Percentiles rank a stretch among this genome's conserved stretches.
Conservation (phyloP, 2,113 vertebrate species). For the Pelvicachromis taeniatus region DNA sequence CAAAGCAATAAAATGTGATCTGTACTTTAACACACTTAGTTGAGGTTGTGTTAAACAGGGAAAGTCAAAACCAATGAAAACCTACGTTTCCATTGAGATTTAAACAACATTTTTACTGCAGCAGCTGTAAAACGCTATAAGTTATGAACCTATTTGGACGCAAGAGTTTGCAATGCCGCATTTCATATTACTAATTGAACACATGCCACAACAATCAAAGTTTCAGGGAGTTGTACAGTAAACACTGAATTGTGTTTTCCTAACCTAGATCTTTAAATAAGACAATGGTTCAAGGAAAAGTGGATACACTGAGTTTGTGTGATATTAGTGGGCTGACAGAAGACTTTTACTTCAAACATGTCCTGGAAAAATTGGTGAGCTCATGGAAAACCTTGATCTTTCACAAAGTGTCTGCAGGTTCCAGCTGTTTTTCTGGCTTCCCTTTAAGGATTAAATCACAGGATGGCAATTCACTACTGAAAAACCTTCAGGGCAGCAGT, state of each 20-base stretch:
- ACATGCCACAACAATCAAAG: not conserved
- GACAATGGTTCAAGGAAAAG: not conserved
- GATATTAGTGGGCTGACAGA: slow-evolving; percentile 12
- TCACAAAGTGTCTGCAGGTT: slow-evolving; percentile 35
- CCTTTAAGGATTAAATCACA: slow-evolving; percentile 43
- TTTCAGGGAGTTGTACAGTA: not conserved
- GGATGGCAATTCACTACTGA: slow-evolving; percentile 34
- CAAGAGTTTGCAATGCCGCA: not conserved
- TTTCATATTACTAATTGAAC: not conserved
- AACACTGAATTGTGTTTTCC: not conserved
- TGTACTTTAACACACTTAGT: slow-evolving; percentile 27
- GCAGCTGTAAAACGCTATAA: not conserved
- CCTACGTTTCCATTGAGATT: not conserved
- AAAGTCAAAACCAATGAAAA: not conserved
- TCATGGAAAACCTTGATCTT: slow-evolving; percentile 64
- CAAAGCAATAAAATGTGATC: slow-evolving; percentile 38
- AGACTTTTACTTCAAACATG: slow-evolving; percentile 19
- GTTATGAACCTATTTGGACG: slow-evolving; percentile 12
- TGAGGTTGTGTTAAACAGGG: not conserved
- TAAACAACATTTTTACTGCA: slow-evolving; percentile 18
- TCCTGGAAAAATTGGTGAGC: slow-evolving; percentile 45
- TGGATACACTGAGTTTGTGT: not conserved
- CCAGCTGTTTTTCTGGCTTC: slow-evolving; percentile 37
- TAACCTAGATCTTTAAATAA: not conserved
- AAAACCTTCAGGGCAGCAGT: slow-evolving; percentile 22